These are phyloP conservation scores for Polydrusus pterygomalis DNA, from an alignment of 2,888 invertebrate species.

Conservation along the genomic window DNA sequence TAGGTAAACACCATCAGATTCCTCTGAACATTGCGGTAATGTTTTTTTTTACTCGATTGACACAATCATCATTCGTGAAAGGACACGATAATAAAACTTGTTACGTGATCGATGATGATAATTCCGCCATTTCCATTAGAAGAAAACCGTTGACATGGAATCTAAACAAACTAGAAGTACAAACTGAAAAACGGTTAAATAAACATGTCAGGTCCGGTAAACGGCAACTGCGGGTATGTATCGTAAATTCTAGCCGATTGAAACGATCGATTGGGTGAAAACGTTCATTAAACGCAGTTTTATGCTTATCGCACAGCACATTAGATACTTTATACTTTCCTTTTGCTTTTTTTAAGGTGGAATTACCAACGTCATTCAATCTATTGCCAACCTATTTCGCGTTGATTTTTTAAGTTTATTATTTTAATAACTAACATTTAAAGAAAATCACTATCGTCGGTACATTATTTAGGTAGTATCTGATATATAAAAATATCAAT, in stretches of 20 bases:
- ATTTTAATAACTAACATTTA: no score
- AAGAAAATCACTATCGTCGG: no score
- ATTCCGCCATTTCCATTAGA: slow-evolving; percentile 40
- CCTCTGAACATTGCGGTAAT: slow-evolving; percentile 31
- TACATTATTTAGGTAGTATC: no score
- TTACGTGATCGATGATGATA: slow-evolving; percentile 42
- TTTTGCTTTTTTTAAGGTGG: no score
- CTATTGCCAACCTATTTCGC: no score
- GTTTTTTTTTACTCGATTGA: slow-evolving; percentile 23
- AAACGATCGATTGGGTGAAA: no score
- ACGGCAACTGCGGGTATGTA: not conserved
- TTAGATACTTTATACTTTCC: no score
- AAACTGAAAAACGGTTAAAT: slow-evolving; percentile 35
- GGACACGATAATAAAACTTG: slow-evolving; percentile 26
- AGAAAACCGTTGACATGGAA: slow-evolving; percentile 43
- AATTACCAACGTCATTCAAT: no score
- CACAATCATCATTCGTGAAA: slow-evolving; percentile 30
- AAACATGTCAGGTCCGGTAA: slow-evolving; percentile 37
- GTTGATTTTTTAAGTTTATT: no score
- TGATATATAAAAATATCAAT: no score
- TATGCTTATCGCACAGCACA: no score
- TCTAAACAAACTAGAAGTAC: slow-evolving; percentile 37
- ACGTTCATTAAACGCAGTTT: no score
- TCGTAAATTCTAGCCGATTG: not conserved
- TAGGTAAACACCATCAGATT: slow-evolving; percentile 33